Base-by-base conservation (phyloP, 2,113 vertebrate genomes). In the Butorides virescens region DNA sequence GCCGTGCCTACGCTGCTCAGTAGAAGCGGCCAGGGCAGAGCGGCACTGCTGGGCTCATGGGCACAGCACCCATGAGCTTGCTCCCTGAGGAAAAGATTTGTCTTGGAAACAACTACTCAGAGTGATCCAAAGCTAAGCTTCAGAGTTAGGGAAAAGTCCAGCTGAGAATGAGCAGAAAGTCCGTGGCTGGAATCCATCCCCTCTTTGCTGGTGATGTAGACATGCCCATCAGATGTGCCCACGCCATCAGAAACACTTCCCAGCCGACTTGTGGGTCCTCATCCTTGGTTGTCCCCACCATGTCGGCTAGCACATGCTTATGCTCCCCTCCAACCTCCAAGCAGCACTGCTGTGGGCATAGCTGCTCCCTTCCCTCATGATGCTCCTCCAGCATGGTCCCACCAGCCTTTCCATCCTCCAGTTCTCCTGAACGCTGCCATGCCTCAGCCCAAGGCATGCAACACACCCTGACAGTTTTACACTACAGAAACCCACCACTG, bases 211-310 rank as follows among this genome's bases (percentile, higher is more conserved):
- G 7, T 1, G 3, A 55, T 11, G 5, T 19, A 79, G 62, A 47
- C 39, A 4, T 37, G n/a, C 21, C 58, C 13, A 1, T 39, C 71
- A 71, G 34, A 47, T 52, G 32, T 34, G 62, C 42, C n/a, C 37
- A 34, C 2, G 4, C 22, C 0, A 0, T 25, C 81, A 93, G 70
- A 74, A 77, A 44, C 42, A 26, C 55, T 85, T 25, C 20, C 8
- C 55, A 81, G 34, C 30, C 85, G 56, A 30, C 8, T 36, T 1
- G 2, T 15, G 50, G 19, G 15, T 50, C 47, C 66, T 83, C 17
- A 53, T 26, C 52, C 66, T 58, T n/a, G 42, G 25, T 7, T 29
- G n/a, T 55, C 61, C 32, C 44, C 0, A 0, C 44, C 2, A 0
- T 27, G 55, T 32, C 0, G 0, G n/a, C 23, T 34, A 79, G 26